Base-by-base conservation (phyloP, 2,797 vertebrate genomes). In the Hoplostethus atlanticus region DNA sequence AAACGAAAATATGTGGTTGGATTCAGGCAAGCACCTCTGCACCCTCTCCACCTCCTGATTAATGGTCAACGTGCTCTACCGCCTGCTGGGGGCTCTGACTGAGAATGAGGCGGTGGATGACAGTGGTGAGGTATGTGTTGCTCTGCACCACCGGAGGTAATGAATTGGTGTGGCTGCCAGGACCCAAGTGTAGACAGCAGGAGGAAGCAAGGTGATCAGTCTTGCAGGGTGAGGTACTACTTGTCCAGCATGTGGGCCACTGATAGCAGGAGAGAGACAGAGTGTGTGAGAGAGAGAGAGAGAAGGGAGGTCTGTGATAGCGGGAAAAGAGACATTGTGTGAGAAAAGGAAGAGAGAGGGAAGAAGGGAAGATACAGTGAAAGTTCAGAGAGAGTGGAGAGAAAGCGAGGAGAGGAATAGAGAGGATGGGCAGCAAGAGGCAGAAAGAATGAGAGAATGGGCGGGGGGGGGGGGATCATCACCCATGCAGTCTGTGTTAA, bases 121-220 rank as follows among this genome's bases (percentile, higher is more conserved):
- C 87, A 73, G 77, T 28, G 70, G 68, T 82, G 86, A 91, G 86
- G 68, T 88, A 84, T 87, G 86, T 70, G 80, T 76, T 51, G 79
- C 86, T 82, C 79, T 12, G 81, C 84, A 74, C 76, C 62, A 40
- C 5, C 40, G 88, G 89, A 81, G 84, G 84, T 86, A 87, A 87
- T 91, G 89, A 91, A 92, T 91, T 77, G 68, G 79, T 53, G 71
- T 71, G 81, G 73, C 85, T 84, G 83, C 80, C 74, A 16, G 59
- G 66, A 74, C 81, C 74, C 71, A 76, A 76, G 86, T 79, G 79
- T 56, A 62, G 85, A 89, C 90, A 82, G 88, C 86, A 70, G 76
- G 72, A 79, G 80, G 81, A 84, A 79, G 81, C 78, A 68, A 85
- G 88, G 85, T 72, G 83, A 93, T 91, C 89, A 72, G 83, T 91